Evolutionary conservation across 2,797 vertebrate species (phyloP), one percentile per base, ranked within the genome.

Genomic region (Percopsis omiscomaycus): DNA sequence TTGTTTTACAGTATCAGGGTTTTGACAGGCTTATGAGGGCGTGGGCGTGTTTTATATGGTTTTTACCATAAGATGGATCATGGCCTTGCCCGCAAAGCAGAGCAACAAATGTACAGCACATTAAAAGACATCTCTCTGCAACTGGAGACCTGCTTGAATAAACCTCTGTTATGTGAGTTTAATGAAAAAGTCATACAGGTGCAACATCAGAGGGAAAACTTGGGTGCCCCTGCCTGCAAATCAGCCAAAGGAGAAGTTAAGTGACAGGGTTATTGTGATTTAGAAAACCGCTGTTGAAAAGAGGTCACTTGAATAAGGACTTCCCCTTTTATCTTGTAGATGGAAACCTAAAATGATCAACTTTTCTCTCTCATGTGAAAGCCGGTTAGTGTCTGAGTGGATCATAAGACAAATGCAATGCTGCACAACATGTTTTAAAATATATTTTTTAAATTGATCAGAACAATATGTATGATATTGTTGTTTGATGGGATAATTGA

Each of bases 1-100:
- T 89, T 88, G 83, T 86, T 87, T 74, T 71, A 81, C 71, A 70
- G 77, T 85, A 90, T 89, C 85, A 79, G 84, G 64, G 15, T 55
- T 70, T 67, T 88, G 86, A 88, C 86, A 86, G 81, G 77, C 71
- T 54, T 48, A 91, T 92, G 87, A 78, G 92, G 92, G 90, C 42
- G 68, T 30, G 12, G 69, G 69, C 61, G 64, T 60, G 2, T 77
- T 72, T 83, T 85, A 42, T 88, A 81, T 62, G 59, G 51, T 65
- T 67, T 56, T 83, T 76, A 66, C 62, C 68, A 47, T 69, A 65
- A 73, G 80, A 79, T 74, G 69, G 46, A 84, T 85, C 74, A 58
- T 55, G 55, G 61, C 73, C 27, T 22, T 42, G 61, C 66, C 22
- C 70, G 64, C 55, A 71, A 69, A 75, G 51, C 64, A 58, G 3